Base-by-base conservation (phyloP, 1,140 invertebrate species). In the Drosophila bipectinata region DNA sequence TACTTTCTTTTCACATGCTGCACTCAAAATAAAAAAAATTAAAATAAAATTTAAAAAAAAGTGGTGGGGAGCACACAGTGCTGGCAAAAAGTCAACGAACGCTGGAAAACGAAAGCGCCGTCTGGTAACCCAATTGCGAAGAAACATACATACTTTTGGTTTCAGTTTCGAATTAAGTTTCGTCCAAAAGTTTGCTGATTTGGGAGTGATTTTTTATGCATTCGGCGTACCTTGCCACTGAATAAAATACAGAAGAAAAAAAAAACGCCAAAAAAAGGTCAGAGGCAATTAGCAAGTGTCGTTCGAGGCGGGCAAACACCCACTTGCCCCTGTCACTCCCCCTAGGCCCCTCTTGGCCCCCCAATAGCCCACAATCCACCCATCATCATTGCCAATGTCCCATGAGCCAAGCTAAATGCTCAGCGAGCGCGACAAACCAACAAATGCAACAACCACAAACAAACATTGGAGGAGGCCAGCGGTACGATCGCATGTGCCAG, bases 1-100 rank as follows among this genome's bases (percentile, higher is more conserved):
- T 89, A 88, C 83, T 88, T 88, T 88, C 83, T 89, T 88, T 88
- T 88, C 78, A 85, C 67, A 62, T 81, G 78, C 78, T 77, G 67
- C 67, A 74, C 58, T 73, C 21, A 32, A 39, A 61, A 48, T 18
- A 28, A 34, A 28, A 60, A 18, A 18, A 18, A 18, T 18, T 18
- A 1, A 18, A 18, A 18, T 14, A 9, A 8, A 12, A 26, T 26
- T 28, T 28, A 26, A 3, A 7, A 48, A 18, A 14, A 15, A 5
- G 21, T 10, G 12, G 12, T 2, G 18, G 34, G 10, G 34, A 12
- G 1, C 26, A 26, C 54, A 56, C 34, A 41, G 24, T 44, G 55
- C 26, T 6, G 51, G 30, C 55, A 45, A 67, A 68, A 67, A 67
- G 81, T 85, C 81, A 85, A 85, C 87, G 81, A 85, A 85, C 81